Conservation (phyloP, 2,888 invertebrate species). For the Nezara viridula region DNA sequence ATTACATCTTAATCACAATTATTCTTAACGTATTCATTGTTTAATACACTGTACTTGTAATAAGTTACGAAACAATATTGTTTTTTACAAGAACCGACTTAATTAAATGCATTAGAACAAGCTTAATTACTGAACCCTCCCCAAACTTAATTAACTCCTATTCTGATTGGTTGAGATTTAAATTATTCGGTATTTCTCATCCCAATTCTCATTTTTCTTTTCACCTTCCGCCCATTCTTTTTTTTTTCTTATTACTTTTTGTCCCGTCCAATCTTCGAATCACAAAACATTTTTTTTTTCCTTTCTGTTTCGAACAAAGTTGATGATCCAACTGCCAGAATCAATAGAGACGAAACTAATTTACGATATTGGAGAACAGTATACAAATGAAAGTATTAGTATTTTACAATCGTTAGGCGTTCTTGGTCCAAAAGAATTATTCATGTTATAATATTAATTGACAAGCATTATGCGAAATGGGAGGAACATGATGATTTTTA, state of each 20-base stretch:
- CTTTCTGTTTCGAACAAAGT: neutral
- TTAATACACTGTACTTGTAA: too few relatives aligned
- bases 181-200: conserved; percentile 6
- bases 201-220: neutral
- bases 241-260: neutral
- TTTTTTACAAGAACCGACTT: neutral
- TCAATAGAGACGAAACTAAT: neutral
- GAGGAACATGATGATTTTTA: too few relatives aligned
- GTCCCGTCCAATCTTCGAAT: neutral
- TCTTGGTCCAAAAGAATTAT: neutral
- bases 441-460: too few relatives aligned
- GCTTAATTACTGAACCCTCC: neutral
- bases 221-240: neutral
- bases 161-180: neutral
- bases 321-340: neutral
- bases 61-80: too few relatives aligned
- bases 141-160: neutral
- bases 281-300: neutral
- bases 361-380: conserved; percentile 24
- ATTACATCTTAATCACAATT: too few relatives aligned
- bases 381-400: neutral
- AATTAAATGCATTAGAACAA: neutral
- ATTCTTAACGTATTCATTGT: too few relatives aligned
- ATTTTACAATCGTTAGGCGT: neutral
- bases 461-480: too few relatives aligned